Base-by-base conservation (phyloP, 2,797 vertebrate genomes). In the Coreius guichenoti region DNA sequence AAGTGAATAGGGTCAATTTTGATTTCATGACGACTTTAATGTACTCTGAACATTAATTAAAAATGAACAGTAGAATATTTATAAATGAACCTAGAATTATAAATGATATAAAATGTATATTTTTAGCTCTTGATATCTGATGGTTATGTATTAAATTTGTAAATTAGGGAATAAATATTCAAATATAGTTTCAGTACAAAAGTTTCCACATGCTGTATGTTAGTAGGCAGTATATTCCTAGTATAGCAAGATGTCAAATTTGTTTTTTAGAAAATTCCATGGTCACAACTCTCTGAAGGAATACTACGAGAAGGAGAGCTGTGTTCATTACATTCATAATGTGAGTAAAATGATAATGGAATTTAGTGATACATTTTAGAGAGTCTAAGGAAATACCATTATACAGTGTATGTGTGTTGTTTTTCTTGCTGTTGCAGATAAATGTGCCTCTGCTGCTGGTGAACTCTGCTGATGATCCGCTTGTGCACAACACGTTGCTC, bases 271-370 rank as follows among this genome's bases (percentile, higher is more conserved):
- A 91, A 99, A 99, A 90, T 99, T 99, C 92, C 98, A 99, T 11
- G 98, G 97, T 79, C 98, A 99, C 88, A 93, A 87, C 89, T 96
- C 98, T 75, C 94, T 99, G 89, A 98, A 99, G 92, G 98, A 99
- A 87, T 99, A 99, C 90, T 99, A 99, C 8, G 98, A 99, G 92
- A 96, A 98, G 89, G 98, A 99, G 91, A 99, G 98, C 86, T 99
- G 98, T 91, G 95, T 98, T 86, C 96, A 97, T 88, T 99, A 96
- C 90, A 96, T 99, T 92, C 97, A 99, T 91, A 97, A 96, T 93
- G 98, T 99, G 93, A 97, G 96, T 91, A 14, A 12, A 82, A 31
- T 33, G 13, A 11, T 1, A 47, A 2, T 8, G 6, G 29, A 49
- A 3, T 74, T 65, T 58, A 74, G 49, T 58, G n/a, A 21, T 7